phyloP scores from a whole-genome alignment of 2,888 invertebrate genomes.

The Drosophila subquinaria region DNA sequence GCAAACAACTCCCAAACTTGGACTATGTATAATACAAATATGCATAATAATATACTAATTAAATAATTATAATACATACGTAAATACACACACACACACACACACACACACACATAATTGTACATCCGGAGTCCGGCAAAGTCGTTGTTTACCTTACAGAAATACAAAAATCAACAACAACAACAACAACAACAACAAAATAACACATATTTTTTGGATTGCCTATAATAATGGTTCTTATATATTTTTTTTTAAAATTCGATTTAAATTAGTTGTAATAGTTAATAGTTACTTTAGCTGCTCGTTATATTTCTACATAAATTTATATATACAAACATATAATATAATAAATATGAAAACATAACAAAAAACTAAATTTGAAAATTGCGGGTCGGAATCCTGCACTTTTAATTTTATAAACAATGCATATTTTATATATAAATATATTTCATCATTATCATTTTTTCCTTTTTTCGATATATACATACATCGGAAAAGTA shows the following conservation, averaged over 20 bases:
- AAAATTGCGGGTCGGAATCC: not conserved
- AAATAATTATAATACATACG: conserved; percentile 14
- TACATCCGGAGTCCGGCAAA: conserved; percentile 5
- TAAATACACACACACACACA: conserved; percentile 2
- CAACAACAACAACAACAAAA: not conserved
- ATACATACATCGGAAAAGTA: not conserved
- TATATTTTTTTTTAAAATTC: conserved; percentile 44
- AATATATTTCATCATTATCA: not conserved
- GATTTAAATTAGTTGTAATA: conserved; percentile 65
- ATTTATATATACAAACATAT: conserved; percentile 9
- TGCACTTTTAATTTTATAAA: conserved; percentile 10
- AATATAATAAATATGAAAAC: conserved; percentile 1
- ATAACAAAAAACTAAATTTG: not conserved
- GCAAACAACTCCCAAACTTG: not conserved
- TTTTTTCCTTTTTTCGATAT: not conserved
- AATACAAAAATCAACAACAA: not conserved
- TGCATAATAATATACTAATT: conserved; percentile 3
- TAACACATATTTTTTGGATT: conserved; percentile 31
- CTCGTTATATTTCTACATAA: conserved; percentile 59
- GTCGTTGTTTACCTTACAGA: conserved; percentile 3
- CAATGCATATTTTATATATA: conserved; percentile 21
- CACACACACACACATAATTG: not conserved
- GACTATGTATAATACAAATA: not conserved
- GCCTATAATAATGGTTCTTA: conserved; percentile 31
- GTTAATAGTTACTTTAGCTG: conserved; percentile 70